These are phyloP conservation scores for Zaprionus vittiger DNA, from an alignment of 1,140 invertebrate species.

Conservation along the genomic window DNA sequence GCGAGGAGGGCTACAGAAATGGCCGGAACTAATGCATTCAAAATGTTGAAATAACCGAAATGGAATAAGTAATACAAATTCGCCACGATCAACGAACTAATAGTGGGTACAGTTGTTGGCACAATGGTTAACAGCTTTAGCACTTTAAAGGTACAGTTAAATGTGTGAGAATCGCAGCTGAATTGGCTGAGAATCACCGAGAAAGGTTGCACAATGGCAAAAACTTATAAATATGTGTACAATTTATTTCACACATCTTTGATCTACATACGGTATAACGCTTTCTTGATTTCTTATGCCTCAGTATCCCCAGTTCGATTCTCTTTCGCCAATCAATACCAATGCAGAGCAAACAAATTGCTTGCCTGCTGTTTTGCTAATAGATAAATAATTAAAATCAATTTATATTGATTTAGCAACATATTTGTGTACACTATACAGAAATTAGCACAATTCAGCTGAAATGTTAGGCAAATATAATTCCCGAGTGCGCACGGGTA, in stretches of 20 bases:
- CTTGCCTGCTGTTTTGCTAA: constrained; percentile 67
- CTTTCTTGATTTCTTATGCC: background rate
- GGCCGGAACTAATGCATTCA: constrained; percentile 16
- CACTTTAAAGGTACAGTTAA: constrained; percentile 1
- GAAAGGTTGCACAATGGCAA: constrained; percentile 10
- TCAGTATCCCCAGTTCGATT: background rate
- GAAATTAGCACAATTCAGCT: constrained; percentile 76
- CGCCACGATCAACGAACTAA: constrained; percentile 3
- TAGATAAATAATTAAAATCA: constrained; percentile 83
- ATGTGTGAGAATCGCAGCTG: constrained; percentile 7
- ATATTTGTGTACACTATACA: constrained; percentile 52
- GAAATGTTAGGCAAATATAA: constrained; percentile 72
- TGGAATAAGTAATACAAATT: background rate
- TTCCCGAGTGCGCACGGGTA: background rate
- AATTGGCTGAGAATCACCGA: background rate
- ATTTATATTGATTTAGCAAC: constrained; percentile 81
- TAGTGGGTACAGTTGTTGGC: background rate
- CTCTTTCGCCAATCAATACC: constrained; percentile 30
- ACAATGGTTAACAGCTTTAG: constrained; percentile 6
- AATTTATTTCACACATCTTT: constrained; percentile 17
- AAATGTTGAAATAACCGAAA: background rate
- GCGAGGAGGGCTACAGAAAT: background rate
- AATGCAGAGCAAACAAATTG: constrained; percentile 39
- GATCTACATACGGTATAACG: background rate
- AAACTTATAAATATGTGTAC: background rate